Percentiles rank a stretch among this genome's conserved stretches.
Evolutionary conservation across 2,113 vertebrate species (phyloP).

Genomic region (Crotalus helleri): DNA sequence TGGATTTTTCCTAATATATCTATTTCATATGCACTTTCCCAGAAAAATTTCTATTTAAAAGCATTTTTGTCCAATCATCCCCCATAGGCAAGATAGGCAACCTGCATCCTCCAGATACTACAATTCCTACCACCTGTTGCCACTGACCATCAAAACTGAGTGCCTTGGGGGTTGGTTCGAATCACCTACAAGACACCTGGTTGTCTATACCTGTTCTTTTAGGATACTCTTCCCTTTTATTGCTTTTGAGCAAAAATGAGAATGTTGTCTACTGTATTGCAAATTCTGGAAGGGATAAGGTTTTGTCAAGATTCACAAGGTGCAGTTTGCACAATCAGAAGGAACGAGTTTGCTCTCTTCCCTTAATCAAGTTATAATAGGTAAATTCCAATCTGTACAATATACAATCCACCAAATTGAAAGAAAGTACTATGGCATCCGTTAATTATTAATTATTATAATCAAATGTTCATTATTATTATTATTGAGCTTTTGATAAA

Average conservation of each 20-base stretch:
- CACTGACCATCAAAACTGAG: background rate
- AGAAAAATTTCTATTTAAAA: background rate
- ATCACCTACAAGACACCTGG: background rate
- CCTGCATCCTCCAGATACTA: background rate
- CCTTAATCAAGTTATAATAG: background rate
- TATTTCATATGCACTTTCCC: background rate
- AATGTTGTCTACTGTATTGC: background rate
- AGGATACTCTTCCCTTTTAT: background rate
- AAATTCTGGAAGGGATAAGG: background rate
- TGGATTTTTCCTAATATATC: background rate
- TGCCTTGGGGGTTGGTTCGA: background rate
- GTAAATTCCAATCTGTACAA: background rate
- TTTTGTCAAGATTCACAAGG: background rate
- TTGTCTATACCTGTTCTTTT: background rate
- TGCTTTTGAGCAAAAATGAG: background rate
- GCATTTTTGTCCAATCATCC: background rate
- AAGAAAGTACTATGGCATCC: background rate
- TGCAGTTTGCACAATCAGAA: background rate
- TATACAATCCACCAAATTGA: background rate
- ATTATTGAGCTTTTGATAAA: background rate
- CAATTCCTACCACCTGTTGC: background rate
- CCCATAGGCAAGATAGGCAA: background rate
- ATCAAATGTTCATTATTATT: background rate
- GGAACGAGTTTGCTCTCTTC: background rate
- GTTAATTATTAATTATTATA: background rate